These are phyloP conservation scores for Forbesichthys agassizii DNA, from an alignment of 2,113 vertebrate species.

Conservation along the genomic window DNA sequence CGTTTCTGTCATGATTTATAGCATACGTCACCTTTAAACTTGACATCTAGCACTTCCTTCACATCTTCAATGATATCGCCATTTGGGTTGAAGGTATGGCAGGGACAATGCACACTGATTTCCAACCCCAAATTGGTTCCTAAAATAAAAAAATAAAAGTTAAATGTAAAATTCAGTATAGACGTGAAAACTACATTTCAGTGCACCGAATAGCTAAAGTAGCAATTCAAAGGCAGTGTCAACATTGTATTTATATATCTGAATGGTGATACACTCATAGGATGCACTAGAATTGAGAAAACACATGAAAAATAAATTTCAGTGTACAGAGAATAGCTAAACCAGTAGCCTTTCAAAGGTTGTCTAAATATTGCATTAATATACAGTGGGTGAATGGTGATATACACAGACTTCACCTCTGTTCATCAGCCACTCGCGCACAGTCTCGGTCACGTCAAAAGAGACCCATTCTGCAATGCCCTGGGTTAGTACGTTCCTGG, in stretches of 20 bases:
- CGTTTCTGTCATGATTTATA: no score
- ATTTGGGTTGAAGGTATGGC: constrained; percentile 87
- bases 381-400: background rate
- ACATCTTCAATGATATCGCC: constrained; percentile 87
- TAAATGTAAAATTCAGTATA: background rate
- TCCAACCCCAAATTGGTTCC: constrained; percentile 90
- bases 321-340: no score
- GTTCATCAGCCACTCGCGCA: constrained; percentile 88
- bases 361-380: no score
- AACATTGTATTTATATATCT: no score
- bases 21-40: constrained; percentile 85
- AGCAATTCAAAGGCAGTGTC: background rate
- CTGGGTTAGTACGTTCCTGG: constrained; percentile 86
- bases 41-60: constrained; percentile 88
- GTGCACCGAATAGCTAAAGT: background rate
- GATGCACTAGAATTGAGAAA: no score
- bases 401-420: constrained; percentile 74
- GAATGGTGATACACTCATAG: no score
- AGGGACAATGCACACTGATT: constrained; percentile 92
- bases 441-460: constrained; percentile 91
- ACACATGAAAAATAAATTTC: no score
- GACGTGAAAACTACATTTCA: background rate
- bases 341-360: no score
- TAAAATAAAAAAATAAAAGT: constrained; percentile 64
- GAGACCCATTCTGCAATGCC: constrained; percentile 88